Conservation (phyloP, 2,113 vertebrate species). For the Marmota monax region DNA sequence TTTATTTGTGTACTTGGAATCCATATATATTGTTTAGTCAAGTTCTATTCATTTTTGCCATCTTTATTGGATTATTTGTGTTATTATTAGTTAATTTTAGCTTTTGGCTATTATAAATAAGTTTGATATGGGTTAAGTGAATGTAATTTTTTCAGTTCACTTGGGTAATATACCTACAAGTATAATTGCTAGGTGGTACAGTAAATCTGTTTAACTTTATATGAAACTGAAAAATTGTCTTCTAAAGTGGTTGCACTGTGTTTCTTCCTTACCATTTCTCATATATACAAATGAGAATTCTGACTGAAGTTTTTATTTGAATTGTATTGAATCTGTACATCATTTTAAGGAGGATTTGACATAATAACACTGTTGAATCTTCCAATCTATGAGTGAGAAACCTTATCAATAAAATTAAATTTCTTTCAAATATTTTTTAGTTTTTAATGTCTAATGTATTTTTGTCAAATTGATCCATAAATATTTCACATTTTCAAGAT, state of each 20-base stretch:
- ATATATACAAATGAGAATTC: background rate
- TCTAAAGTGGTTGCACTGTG: background rate
- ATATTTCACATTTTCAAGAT: conserved; percentile 7
- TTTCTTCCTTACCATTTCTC: background rate
- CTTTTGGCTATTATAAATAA: conserved; percentile 29
- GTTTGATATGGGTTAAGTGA: background rate
- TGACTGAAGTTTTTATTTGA: conserved; percentile 12
- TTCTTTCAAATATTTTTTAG: background rate
- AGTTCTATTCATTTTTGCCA: background rate
- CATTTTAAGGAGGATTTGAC: background rate
- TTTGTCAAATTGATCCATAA: background rate
- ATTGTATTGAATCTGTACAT: background rate
- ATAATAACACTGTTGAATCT: background rate
- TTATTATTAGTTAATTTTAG: conserved; percentile 33
- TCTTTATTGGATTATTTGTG: conserved; percentile 15
- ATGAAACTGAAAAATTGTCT: conserved; percentile 2
- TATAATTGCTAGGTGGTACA: background rate
- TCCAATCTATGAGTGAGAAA: background rate
- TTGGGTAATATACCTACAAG: background rate
- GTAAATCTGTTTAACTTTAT: background rate
- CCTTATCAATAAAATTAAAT: background rate
- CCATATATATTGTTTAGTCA: background rate
- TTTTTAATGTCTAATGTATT: background rate
- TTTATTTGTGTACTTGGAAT: background rate
- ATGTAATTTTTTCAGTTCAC: conserved; percentile 38